phyloP scores from a whole-genome alignment of 2,797 vertebrate genomes.

The Rousettus madagascariensis region DNA sequence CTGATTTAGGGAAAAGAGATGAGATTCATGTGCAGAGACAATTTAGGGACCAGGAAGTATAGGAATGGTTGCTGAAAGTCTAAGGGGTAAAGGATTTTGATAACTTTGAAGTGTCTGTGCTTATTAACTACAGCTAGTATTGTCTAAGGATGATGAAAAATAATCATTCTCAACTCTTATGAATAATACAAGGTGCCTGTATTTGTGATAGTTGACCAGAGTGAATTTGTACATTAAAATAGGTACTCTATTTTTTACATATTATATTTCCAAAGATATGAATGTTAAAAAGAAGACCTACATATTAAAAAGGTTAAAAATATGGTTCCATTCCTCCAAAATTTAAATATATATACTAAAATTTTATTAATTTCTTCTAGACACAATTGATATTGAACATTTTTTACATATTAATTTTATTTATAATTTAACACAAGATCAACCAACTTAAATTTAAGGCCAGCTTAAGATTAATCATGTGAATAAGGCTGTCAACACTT shows the following conservation, averaged over 20 bases:
- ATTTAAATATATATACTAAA: background rate
- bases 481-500: background rate
- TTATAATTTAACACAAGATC: background rate
- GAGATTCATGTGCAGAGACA: background rate
- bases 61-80: background rate
- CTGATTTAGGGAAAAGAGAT: background rate
- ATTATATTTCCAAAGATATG: background rate
- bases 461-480: background rate
- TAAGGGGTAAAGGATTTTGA: background rate
- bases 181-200: background rate
- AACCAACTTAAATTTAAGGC: background rate
- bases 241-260: background rate
- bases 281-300: background rate
- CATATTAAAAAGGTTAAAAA: background rate
- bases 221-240: conserved; percentile 9
- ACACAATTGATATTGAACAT: background rate
- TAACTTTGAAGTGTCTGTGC: background rate
- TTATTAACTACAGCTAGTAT: background rate
- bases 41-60: background rate
- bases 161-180: background rate
- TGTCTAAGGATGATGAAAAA: background rate
- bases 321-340: background rate
- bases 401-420: conserved; percentile 22
- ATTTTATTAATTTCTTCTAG: conserved; percentile 33
- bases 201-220: background rate